A percentile compares a stretch with the other conserved stretches of the same genome.
Conservation (phyloP, 2,113 vertebrate genomes). For the Dasyprocta punctata region DNA sequence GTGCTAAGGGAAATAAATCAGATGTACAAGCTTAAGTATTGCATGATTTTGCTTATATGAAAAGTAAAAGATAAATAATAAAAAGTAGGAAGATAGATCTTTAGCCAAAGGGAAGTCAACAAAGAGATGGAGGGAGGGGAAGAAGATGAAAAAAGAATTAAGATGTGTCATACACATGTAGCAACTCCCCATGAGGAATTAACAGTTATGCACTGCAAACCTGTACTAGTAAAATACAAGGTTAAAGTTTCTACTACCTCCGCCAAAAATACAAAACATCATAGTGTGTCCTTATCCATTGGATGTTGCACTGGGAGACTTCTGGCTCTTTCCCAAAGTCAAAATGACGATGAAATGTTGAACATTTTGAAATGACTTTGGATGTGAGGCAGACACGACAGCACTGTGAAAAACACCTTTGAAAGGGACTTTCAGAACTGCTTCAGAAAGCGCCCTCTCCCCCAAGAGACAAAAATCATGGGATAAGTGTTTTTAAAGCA, state of each 20-base stretch:
- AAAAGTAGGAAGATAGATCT: background rate
- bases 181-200: background rate
- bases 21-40: background rate
- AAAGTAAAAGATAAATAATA: background rate
- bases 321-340: background rate
- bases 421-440: background rate
- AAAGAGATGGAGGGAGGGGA: background rate
- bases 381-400: background rate
- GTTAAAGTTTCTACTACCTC: background rate
- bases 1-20: background rate
- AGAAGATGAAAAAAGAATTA: background rate
- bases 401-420: background rate
- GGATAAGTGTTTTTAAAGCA: background rate
- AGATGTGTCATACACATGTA: background rate
- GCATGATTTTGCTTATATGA: background rate
- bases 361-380: background rate
- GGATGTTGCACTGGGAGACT: background rate
- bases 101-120: background rate
- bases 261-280: background rate
- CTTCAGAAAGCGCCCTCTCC: background rate
- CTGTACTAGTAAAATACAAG: background rate
- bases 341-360: background rate
- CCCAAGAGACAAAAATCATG: background rate
- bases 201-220: background rate
- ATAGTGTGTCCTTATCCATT: background rate